Evolutionary conservation across 2,797 vertebrate species (phyloP).

Genomic region (Pipistrellus nathusii): DNA sequence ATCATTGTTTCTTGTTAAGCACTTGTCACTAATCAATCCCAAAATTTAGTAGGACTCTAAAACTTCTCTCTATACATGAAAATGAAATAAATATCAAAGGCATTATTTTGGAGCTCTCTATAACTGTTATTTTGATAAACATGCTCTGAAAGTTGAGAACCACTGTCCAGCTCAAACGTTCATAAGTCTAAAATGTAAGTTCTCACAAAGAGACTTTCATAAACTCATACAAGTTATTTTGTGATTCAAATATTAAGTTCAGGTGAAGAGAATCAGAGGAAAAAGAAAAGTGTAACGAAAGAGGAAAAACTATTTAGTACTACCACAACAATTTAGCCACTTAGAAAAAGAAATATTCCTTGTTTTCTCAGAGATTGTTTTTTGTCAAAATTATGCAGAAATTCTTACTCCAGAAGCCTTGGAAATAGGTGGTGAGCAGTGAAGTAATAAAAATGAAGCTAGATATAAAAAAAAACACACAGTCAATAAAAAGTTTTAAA

Average conservation of each 20-base stretch:
- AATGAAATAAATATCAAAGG: neutral
- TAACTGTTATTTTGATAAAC: neutral
- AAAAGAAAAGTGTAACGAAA: neutral
- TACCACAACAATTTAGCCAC: neutral
- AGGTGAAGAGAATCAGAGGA: neutral
- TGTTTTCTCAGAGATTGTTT: neutral
- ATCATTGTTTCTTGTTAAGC: conserved; percentile 11
- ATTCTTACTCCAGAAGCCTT: conserved; percentile 3
- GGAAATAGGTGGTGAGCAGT: neutral
- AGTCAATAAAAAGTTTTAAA: conserved; percentile 29
- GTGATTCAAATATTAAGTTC: neutral
- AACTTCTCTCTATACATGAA: neutral
- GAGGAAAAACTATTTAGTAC: neutral
- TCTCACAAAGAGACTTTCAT: neutral
- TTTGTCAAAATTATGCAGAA: neutral
- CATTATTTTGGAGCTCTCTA: neutral
- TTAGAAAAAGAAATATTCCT: neutral
- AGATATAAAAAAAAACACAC: neutral
- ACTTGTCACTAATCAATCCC: neutral
- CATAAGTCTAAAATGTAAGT: neutral
- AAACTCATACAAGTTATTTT: neutral
- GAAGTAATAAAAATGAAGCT: conserved; percentile 10
- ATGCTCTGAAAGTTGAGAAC: neutral
- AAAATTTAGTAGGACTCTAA: neutral
- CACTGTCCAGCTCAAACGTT: neutral